Evolutionary conservation across 2,797 vertebrate species (phyloP).

Genomic region (Poecilia wingei): DNA sequence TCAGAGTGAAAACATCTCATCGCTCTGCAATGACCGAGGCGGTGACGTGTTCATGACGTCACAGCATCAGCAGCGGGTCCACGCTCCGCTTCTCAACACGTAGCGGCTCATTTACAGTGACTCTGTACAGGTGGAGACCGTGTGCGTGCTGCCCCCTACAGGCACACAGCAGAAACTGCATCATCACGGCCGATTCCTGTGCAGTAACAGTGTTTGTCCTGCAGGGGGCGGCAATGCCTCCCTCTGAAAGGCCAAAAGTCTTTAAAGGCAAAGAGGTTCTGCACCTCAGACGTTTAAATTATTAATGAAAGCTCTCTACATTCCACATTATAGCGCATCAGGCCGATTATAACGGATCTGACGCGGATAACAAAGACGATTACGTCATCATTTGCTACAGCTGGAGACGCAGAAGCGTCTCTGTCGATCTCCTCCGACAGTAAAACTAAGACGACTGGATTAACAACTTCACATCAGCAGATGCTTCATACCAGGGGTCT

Average conservation of each 20-base stretch:
- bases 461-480: background rate
- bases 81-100: background rate
- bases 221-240: conserved; percentile 7
- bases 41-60: background rate
- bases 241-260: conserved; percentile 1
- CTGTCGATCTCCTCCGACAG: background rate
- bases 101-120: background rate
- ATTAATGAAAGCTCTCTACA: background rate
- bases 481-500: background rate
- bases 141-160: conserved; percentile 1
- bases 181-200: background rate
- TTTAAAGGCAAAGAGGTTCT: conserved; percentile 13
- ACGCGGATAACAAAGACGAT: background rate
- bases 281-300: background rate
- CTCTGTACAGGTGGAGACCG: background rate
- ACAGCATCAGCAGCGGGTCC: background rate
- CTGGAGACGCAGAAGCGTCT: background rate
- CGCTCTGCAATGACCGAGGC: background rate
- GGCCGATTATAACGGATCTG: background rate
- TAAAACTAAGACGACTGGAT: background rate
- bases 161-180: background rate
- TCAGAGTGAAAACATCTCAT: background rate
- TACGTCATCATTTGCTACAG: background rate
- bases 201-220: conserved; percentile 4
- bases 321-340: background rate